phyloP scores from a whole-genome alignment of 2,113 vertebrate genomes.

The Toxotes chatareus region DNA sequence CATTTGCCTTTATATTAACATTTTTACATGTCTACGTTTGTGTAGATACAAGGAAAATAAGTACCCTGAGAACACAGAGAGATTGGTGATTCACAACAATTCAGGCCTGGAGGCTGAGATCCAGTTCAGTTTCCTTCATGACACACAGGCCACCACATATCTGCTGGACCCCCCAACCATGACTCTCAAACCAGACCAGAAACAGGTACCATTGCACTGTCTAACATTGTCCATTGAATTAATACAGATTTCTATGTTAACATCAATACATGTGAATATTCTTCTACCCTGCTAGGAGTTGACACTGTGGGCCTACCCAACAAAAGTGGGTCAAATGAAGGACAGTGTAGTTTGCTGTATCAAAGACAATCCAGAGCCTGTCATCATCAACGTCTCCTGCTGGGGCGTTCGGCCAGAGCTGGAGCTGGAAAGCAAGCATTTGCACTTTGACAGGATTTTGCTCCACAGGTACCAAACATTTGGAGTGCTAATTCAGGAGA shows the following conservation, averaged over 20 bases:
- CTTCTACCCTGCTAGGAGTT: constrained; percentile 80
- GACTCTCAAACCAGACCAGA: constrained; percentile 86
- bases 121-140: constrained; percentile 86
- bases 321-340: constrained; percentile 84
- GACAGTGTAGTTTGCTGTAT: constrained; percentile 90
- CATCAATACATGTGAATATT: background rate
- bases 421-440: constrained; percentile 85
- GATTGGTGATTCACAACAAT: constrained; percentile 87
- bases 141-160: constrained; percentile 86
- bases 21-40: background rate
- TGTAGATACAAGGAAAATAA: constrained; percentile 88
- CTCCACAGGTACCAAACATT: constrained; percentile 86
- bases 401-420: constrained; percentile 89
- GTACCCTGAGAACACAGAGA: constrained; percentile 87
- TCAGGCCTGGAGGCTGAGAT: constrained; percentile 85
- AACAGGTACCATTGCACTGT: constrained; percentile 83
- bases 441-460: constrained; percentile 88
- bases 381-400: constrained; percentile 87
- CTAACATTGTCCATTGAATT: background rate
- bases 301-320: constrained; percentile 92
- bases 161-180: constrained; percentile 89
- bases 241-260: background rate
- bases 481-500: background rate
- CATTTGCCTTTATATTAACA: background rate
- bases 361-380: constrained; percentile 87